These are phyloP conservation scores for Agriopis aurantiaria DNA, from an alignment of 2,888 invertebrate genomes.

Conservation along the genomic window DNA sequence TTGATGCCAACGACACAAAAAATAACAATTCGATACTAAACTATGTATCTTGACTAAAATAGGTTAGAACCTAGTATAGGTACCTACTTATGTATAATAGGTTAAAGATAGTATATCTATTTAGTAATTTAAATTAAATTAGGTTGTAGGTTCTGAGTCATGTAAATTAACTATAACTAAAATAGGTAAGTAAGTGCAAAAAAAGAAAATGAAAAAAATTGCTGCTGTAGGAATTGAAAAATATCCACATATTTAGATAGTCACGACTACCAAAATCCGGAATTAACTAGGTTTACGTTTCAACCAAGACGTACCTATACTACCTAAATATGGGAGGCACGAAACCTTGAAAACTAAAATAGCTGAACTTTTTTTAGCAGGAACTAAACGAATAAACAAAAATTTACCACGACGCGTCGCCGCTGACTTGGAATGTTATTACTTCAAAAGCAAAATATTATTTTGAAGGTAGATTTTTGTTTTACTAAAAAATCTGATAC, in stretches of 20 bases:
- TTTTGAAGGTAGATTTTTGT: background rate
- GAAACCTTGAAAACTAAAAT: conserved; percentile 7
- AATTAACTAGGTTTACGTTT: background rate
- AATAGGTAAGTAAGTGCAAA: background rate
- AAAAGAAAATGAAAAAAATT: background rate
- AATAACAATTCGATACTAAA: too few relatives aligned
- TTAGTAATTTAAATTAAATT: too few relatives aligned
- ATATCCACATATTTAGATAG: background rate
- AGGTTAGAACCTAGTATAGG: too few relatives aligned
- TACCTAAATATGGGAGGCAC: too few relatives aligned
- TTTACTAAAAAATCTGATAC: background rate
- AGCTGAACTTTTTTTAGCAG: conserved; percentile 6
- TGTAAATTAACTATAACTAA: background rate
- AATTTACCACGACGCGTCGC: background rate
- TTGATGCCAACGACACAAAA: too few relatives aligned
- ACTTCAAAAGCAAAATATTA: background rate
- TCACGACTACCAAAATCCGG: background rate
- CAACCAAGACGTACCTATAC: too few relatives aligned
- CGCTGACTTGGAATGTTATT: background rate
- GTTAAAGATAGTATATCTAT: too few relatives aligned
- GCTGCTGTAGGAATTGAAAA: background rate
- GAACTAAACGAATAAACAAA: conserved; percentile 1
- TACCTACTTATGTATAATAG: too few relatives aligned
- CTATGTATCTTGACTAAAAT: too few relatives aligned
- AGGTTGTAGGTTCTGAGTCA: too few relatives aligned